Percentiles rank a stretch among this genome's conserved stretches.
Conservation (phyloP, 1,140 invertebrate genomes). For the Ceratosolen solmsi region DNA sequence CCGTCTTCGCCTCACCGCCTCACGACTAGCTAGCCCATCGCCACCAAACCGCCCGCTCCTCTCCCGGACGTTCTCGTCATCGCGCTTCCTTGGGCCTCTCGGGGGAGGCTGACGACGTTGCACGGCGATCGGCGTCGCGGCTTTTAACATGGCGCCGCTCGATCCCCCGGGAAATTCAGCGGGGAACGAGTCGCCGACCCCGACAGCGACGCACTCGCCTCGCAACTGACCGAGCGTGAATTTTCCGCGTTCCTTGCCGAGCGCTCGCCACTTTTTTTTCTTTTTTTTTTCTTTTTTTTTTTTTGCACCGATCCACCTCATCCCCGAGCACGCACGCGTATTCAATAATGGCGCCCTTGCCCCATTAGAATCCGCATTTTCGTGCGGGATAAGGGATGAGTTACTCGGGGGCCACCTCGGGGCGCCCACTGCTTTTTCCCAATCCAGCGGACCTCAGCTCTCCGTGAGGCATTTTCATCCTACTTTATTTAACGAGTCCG, state of each 20-base stretch:
- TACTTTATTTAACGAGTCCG: too few relatives aligned
- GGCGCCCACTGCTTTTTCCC: too few relatives aligned
- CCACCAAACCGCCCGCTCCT: background rate
- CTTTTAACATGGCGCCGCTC: constrained; percentile 48
- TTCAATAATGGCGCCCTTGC: too few relatives aligned
- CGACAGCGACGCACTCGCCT: background rate
- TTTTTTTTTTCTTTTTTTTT: too few relatives aligned
- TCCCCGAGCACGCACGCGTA: too few relatives aligned
- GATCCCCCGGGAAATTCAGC: constrained; percentile 47
- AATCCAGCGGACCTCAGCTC: too few relatives aligned
- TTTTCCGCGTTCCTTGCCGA: constrained; percentile 30
- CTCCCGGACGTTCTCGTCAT: background rate
- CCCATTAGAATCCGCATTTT: background rate
- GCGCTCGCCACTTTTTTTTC: background rate
- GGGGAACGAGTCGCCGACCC: constrained; percentile 28
- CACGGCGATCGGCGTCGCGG: constrained; percentile 36
- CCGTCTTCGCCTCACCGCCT: background rate
- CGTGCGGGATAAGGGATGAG: background rate
- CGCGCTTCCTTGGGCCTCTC: background rate
- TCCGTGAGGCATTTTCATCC: too few relatives aligned
- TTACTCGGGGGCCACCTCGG: too few relatives aligned
- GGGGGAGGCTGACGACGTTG: constrained; percentile 37
- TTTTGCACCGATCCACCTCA: too few relatives aligned
- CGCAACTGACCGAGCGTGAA: constrained; percentile 49
- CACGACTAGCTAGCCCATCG: too few relatives aligned